Conservation (phyloP, 2,888 invertebrate genomes). For the Digitonthophagus gazella region DNA sequence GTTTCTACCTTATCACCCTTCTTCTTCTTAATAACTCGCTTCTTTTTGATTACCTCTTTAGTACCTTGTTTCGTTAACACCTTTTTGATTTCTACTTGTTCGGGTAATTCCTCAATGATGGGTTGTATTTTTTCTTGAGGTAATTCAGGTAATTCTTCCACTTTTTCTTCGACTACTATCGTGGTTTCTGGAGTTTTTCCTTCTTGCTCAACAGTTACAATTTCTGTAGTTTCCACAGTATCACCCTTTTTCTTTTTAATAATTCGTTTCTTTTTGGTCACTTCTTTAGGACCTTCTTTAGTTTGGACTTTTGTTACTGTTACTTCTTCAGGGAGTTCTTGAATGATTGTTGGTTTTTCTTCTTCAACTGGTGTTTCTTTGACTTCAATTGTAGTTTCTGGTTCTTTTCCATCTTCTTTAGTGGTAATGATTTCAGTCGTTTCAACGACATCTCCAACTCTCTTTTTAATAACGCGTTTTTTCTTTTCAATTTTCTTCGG, state of each 20-base stretch:
- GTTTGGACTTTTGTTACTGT: conserved; percentile 25
- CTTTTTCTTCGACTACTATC: conserved; percentile 41
- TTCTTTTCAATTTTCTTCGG: conserved; percentile 26
- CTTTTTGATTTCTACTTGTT: conserved; percentile 40
- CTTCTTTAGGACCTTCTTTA: conserved; percentile 24
- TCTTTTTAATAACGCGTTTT: conserved; percentile 31
- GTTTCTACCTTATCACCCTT: conserved; percentile 50
- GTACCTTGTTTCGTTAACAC: conserved; percentile 36
- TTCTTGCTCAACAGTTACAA: conserved; percentile 39
- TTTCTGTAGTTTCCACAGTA: conserved; percentile 51
- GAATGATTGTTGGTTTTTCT: conserved; percentile 23
- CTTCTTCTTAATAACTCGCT: conserved; percentile 43
- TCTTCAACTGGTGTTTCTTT: conserved; percentile 29
- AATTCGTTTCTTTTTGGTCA: conserved; percentile 41
- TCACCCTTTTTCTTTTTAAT: conserved; percentile 49
- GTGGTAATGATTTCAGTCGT: conserved; percentile 44
- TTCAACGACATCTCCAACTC: conserved; percentile 37
- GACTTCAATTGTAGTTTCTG: conserved; percentile 44
- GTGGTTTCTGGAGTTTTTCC: conserved; percentile 47
- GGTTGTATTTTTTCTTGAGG: conserved; percentile 32
- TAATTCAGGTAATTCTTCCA: too few relatives aligned
- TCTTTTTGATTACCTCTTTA: conserved; percentile 42
- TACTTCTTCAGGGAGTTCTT: conserved; percentile 28
- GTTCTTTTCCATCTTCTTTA: conserved; percentile 40
- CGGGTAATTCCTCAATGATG: conserved; percentile 36